Conservation (phyloP, 2,113 vertebrate genomes). For the Lanius ludovicianus region DNA sequence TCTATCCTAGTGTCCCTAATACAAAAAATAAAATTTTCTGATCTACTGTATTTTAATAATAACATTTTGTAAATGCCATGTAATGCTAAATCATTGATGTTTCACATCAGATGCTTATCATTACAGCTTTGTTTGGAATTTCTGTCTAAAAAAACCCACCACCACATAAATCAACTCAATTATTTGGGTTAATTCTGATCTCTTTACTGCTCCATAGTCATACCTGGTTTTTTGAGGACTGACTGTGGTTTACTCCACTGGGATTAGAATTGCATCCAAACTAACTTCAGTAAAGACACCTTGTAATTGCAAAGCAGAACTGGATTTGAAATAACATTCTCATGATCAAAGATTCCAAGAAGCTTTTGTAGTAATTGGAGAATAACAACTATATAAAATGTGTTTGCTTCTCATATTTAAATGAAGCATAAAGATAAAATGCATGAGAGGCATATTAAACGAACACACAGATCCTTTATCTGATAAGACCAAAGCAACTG, state of each 20-base stretch:
- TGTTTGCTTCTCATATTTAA: constrained; percentile 65
- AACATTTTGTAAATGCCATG: neutral
- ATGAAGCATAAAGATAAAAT: constrained; percentile 63
- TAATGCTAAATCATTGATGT: neutral
- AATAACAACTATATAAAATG: constrained; percentile 55
- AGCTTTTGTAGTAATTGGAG: constrained; percentile 57
- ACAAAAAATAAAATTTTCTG: neutral
- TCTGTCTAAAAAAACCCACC: neutral
- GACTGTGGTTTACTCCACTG: neutral
- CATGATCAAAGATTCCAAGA: constrained; percentile 52
- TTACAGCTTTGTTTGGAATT: neutral
- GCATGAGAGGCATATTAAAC: constrained; percentile 48
- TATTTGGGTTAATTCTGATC: neutral
- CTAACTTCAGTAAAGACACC: neutral
- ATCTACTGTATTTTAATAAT: neutral
- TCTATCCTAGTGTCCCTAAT: neutral
- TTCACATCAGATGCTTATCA: neutral
- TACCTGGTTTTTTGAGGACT: neutral
- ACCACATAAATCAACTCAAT: neutral
- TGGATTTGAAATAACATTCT: constrained; percentile 44
- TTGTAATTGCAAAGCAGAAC: constrained; percentile 8
- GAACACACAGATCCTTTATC: constrained; percentile 21
- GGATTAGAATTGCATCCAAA: constrained; percentile 10
- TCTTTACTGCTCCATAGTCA: neutral
- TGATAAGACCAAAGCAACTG: constrained; percentile 63